phyloP scores from a whole-genome alignment of 2,797 vertebrate genomes.

The Podargus strigoides region DNA sequence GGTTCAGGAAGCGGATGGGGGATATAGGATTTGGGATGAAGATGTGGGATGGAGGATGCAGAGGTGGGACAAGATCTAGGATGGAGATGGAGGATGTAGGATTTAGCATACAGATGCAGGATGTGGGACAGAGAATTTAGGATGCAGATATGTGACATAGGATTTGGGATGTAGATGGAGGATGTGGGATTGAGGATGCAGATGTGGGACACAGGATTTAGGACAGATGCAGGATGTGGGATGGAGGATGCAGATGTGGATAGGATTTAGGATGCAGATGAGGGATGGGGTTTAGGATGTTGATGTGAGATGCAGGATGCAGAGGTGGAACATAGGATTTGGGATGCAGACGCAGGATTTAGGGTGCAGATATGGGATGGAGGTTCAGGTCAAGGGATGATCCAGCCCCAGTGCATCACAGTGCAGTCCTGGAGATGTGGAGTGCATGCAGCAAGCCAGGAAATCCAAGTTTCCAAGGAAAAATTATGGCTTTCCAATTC shows the following conservation, averaged over 20 bases:
- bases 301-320: not conserved
- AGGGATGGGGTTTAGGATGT: not conserved
- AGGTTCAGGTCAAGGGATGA: not conserved
- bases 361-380: not conserved
- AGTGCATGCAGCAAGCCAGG: not conserved
- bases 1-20: too few species aligned
- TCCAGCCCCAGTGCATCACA: not conserved
- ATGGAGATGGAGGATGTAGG: not conserved
- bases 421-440: fast-evolving
- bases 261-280: not conserved
- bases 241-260: not conserved
- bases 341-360: not conserved
- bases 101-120: not conserved
- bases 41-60: too few species aligned
- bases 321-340: not conserved
- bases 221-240: not conserved
- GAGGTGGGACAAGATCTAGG: too few species aligned
- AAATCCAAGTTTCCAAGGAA: not conserved
- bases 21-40: not conserved
- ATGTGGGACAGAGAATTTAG: too few species aligned
- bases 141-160: too few species aligned
- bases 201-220: not conserved
- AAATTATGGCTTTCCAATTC: not conserved
- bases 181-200: not conserved
- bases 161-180: not conserved